These are phyloP conservation scores for Polymixis flavicincta DNA, from an alignment of 2,888 invertebrate genomes.

Conservation along the genomic window DNA sequence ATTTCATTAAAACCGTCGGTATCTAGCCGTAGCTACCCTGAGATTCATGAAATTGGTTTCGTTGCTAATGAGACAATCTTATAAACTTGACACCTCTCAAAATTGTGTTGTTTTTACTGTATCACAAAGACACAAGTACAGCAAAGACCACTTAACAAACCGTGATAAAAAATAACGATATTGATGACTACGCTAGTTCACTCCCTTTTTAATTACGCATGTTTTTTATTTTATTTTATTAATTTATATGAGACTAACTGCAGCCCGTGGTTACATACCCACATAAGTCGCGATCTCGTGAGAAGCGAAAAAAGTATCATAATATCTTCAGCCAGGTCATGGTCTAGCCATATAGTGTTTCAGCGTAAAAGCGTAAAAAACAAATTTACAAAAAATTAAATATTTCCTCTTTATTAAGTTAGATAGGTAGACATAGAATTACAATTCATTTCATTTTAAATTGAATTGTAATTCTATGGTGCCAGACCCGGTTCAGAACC, in stretches of 20 bases:
- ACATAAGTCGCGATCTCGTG: background rate
- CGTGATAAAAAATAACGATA: background rate
- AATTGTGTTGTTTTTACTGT: background rate
- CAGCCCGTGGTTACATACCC: background rate
- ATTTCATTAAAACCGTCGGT: background rate
- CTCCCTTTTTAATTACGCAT: background rate
- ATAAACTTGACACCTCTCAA: background rate
- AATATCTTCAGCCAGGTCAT: too few species aligned
- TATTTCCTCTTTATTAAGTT: too few species aligned
- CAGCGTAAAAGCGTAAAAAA: too few species aligned
- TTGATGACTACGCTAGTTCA: too few species aligned
- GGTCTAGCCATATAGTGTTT: too few species aligned
- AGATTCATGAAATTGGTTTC: background rate
- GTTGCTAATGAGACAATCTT: background rate
- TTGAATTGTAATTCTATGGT: too few species aligned
- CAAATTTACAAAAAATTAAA: too few species aligned
- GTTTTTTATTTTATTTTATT: background rate
- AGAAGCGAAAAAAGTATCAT: too few species aligned
- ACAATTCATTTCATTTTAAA: too few species aligned
- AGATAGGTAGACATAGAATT: too few species aligned
- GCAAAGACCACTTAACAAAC: background rate
- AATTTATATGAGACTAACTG: background rate
- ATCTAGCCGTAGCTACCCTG: background rate
- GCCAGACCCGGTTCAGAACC: too few species aligned
- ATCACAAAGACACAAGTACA: too few species aligned